Conservation (phyloP, 2,888 invertebrate species). For the Sphaerophoria rueppellii region DNA sequence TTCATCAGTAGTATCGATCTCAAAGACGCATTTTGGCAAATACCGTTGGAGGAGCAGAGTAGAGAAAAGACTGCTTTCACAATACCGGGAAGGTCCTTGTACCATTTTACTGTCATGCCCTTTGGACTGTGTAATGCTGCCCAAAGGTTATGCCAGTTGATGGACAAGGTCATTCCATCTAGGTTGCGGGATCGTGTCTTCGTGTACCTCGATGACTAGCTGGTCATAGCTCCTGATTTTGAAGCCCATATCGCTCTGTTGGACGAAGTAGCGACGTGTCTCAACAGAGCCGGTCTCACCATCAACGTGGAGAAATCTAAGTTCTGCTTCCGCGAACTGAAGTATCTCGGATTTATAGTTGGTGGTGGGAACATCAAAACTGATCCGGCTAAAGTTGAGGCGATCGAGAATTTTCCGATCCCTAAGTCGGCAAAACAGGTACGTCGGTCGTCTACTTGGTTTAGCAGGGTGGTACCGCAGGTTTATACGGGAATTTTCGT, state of each 20-base stretch:
- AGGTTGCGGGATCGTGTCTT: conserved; percentile 39
- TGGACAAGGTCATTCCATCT: conserved; percentile 64
- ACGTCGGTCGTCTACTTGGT: conserved; percentile 53
- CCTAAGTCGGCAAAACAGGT: conserved; percentile 23
- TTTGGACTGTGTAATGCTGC: conserved; percentile 41
- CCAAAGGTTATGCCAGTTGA: conserved; percentile 67
- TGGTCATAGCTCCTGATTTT: conserved; percentile 37
- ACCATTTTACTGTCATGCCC: conserved; percentile 60
- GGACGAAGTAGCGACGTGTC: conserved; percentile 43
- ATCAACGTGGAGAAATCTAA: conserved; percentile 46
- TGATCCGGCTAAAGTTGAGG: conserved; percentile 53
- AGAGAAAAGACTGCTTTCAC: conserved; percentile 43
- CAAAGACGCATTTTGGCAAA: conserved; percentile 25
- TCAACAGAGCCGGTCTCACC: conserved; percentile 48
- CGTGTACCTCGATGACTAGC: background rate
- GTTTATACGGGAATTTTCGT: conserved; percentile 56
- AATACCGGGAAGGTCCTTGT: conserved; percentile 60
- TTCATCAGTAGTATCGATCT: too few species aligned
- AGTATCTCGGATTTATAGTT: conserved; percentile 54
- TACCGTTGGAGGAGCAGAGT: conserved; percentile 50
- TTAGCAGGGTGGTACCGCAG: conserved; percentile 60
- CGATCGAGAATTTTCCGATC: conserved; percentile 48
- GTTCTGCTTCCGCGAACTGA: conserved; percentile 63
- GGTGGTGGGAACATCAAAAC: conserved; percentile 47
- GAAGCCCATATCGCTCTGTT: conserved; percentile 33